Conservation (phyloP, 2,797 vertebrate genomes). For the Mormyrus proboscirostris region DNA sequence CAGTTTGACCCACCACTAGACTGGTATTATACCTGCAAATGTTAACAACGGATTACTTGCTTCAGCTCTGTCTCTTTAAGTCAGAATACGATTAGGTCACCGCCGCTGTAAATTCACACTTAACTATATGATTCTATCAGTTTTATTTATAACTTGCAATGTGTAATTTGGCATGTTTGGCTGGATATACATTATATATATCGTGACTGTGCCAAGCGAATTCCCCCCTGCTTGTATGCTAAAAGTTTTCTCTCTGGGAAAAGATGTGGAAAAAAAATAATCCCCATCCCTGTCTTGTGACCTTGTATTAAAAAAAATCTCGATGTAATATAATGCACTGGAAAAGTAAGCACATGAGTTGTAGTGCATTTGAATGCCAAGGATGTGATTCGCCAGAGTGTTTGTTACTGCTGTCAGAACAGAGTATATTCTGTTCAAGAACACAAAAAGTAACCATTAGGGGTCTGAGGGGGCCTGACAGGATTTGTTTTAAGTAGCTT, state of each 20-base stretch:
- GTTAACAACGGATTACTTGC: neutral
- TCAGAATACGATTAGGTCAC: neutral
- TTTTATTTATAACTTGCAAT: neutral
- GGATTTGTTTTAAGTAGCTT: constrained; percentile 5
- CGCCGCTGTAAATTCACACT: neutral
- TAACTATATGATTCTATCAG: neutral
- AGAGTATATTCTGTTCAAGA: neutral
- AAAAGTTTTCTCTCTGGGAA: neutral
- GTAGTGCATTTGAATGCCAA: neutral
- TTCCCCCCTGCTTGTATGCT: neutral
- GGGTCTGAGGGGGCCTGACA: neutral
- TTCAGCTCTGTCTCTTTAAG: neutral
- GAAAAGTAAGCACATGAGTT: neutral
- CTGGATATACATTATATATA: neutral
- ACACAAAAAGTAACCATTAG: neutral
- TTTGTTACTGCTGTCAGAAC: neutral
- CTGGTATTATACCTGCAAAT: neutral
- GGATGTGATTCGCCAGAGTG: neutral
- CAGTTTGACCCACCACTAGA: neutral
- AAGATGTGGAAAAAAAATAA: neutral
- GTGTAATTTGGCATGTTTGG: neutral
- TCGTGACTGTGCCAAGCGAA: neutral
- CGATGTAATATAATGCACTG: neutral
- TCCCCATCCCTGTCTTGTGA: neutral
- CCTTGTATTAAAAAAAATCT: neutral